Evolutionary conservation across 2,888 invertebrate species (phyloP), one percentile per base, ranked within the genome.

Genomic region (Polydrusus cervinus): DNA sequence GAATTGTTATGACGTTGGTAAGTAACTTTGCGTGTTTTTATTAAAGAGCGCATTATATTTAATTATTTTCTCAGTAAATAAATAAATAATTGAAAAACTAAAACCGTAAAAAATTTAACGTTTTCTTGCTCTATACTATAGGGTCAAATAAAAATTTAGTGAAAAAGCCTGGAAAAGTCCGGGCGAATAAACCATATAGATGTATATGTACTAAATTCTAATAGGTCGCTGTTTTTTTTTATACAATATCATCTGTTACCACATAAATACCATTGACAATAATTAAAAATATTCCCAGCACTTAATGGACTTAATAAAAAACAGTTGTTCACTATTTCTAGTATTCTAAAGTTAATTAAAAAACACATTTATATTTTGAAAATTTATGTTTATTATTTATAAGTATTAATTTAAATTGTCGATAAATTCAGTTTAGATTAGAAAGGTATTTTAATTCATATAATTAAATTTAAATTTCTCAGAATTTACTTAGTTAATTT

Each of bases 361-460:
- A 30, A 60, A n/a, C 57, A 38, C 34, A 38, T 60, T 53, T 62
- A 45, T 30, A 18, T 45, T 62, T 62, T 38, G 25, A 45, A 20
- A 62, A 43, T 62, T 1, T 7, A 18, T 62, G 43, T 61, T 61
- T 45, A 45, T 64, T 64, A 64, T 34, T 34, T 1, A 30, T 49
- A 49, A 34, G 30, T 25, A 47, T 64, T 64, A 18, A 64, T 45
- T 49, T 49, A 64, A 47, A 64, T 64, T 5, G 13, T 16, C 64
- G 49, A 25, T 64, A 64, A 49, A 64, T 47, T 64, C 14, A 34
- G 11, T 64, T 43, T 34, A 64, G 30, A 64, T 64, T 64, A 64
- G 20, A 64, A 43, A 64, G 16, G 47, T 47, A 64, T 64, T 64
- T 64, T 64, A 64, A 64, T 64, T 47, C 34, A 16, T 47, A 9